Evolutionary conservation across 2,113 vertebrate genomes (phyloP), one percentile per base, ranked within the genome.

Genomic region (Chamaea fasciata): DNA sequence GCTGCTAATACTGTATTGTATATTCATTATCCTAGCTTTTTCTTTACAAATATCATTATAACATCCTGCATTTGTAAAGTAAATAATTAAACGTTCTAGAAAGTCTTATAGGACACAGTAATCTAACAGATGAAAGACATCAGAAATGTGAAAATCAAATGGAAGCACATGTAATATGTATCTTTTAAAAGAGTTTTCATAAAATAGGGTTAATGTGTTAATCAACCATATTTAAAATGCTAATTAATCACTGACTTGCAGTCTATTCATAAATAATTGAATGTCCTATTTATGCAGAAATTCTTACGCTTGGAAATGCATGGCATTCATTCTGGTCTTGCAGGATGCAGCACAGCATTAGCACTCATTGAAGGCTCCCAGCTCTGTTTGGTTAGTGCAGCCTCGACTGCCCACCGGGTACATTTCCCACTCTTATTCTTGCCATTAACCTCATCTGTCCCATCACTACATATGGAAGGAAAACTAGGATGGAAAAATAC

Each of bases 1-100:
- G 83, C 83, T 90, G 90, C 93, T 97, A 94, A 96, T 96, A 67
- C 60, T n/a, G 79, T 80, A 96, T 96, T 97, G 96, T 96, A 94
- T 92, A 91, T 91, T 97, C 95, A 82, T 92, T 96, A 93, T 97
- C 88, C 90, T 55, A 91, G 94, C 69, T 94, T 90, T 95, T 96
- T 95, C 96, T 97, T 97, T 97, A 97, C 96, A 97, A 97, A 97
- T 95, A 96, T 95, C 97, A 96, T 93, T 96, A 97, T 96, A 96
- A 96, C 94, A 95, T 93, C 83, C 92, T 96, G 96, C 96, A 96
- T 97, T 97, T 97, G 96, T 97, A 97, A 95, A 96, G 96, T 97
- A 97, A 97, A 97, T 97, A 97, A 97, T 96, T 97, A 97, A 97
- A 96, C 96, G 5, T 96, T 95, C 90, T 83, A 96, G 96, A 95